Evolutionary conservation across 2,797 vertebrate genomes (phyloP).

Genomic region (Falco cherrug): DNA sequence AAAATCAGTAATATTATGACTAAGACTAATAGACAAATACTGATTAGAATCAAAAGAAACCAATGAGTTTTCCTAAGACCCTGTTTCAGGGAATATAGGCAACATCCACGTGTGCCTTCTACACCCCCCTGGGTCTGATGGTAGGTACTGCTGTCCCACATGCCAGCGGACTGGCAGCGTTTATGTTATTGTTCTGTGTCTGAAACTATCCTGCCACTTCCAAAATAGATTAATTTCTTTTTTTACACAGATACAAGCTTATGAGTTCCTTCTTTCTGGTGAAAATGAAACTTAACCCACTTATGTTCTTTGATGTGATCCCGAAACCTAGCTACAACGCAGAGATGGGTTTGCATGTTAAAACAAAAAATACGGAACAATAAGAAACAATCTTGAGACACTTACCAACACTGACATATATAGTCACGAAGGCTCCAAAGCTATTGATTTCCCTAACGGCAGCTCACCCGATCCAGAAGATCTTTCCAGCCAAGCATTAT

Average conservation of each 20-base stretch:
- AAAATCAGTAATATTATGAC: not conserved
- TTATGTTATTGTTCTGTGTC: not conserved
- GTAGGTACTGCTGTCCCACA: not conserved
- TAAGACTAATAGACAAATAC: not conserved
- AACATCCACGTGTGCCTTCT: not conserved
- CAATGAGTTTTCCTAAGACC: not conserved
- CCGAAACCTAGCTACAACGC: not conserved
- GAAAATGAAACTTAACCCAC: not conserved
- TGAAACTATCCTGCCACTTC: not conserved
- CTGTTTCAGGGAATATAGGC: not conserved
- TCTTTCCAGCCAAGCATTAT: not conserved
- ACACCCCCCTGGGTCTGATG: accelerated
- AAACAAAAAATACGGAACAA: not conserved
- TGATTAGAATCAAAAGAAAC: not conserved
- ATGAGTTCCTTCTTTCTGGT: not conserved
- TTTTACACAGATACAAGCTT: not conserved
- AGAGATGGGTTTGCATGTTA: not conserved
- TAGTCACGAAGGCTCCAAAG: not conserved
- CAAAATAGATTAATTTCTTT: not conserved
- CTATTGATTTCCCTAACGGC: not conserved
- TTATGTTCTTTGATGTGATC: not conserved
- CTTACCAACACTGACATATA: not conserved
- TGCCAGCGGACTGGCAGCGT: not conserved
- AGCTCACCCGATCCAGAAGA: not conserved
- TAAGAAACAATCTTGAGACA: not conserved